phyloP scores from a whole-genome alignment of 2,888 invertebrate species.

The Amphiduros pacificus region DNA sequence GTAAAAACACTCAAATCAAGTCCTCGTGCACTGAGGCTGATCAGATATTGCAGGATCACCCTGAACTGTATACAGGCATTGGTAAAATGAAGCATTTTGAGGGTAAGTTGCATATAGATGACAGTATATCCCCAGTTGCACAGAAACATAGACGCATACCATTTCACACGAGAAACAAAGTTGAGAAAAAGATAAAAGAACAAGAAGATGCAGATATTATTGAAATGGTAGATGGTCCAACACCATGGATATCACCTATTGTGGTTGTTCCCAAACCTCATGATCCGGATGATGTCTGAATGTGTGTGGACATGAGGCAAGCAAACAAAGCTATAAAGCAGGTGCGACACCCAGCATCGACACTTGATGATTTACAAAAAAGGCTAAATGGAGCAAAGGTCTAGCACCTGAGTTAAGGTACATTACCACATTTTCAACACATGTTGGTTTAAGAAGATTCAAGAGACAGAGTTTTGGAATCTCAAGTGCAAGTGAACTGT shows the following conservation, averaged over 20 bases:
- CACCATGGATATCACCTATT: slow-evolving; percentile 22
- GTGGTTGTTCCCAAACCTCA: slow-evolving; percentile 12
- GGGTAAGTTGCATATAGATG: slow-evolving; percentile 3
- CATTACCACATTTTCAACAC: slow-evolving; percentile 57
- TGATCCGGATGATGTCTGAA: neutral
- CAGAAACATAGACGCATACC: slow-evolving; percentile 2
- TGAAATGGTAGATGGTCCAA: slow-evolving; percentile 17
- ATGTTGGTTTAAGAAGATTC: slow-evolving; percentile 51
- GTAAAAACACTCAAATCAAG: no score
- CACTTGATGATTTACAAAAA: slow-evolving; percentile 33
- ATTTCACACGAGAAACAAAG: slow-evolving; percentile 1
- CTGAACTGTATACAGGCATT: neutral
- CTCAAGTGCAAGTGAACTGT: slow-evolving; percentile 56
- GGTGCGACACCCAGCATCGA: no score
- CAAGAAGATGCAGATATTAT: slow-evolving; percentile 15
- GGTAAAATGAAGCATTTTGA: neutral
- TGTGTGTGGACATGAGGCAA: neutral
- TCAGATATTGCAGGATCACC: neutral
- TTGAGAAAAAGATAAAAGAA: neutral
- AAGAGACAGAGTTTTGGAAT: slow-evolving; percentile 58
- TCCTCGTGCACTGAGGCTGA: neutral
- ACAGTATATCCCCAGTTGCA: neutral
- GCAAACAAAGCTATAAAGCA: slow-evolving; percentile 31
- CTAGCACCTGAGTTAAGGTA: slow-evolving; percentile 34
- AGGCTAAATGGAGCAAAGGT: slow-evolving; percentile 31